Conservation (phyloP, 2,113 vertebrate genomes). For the Glaucomys volans region DNA sequence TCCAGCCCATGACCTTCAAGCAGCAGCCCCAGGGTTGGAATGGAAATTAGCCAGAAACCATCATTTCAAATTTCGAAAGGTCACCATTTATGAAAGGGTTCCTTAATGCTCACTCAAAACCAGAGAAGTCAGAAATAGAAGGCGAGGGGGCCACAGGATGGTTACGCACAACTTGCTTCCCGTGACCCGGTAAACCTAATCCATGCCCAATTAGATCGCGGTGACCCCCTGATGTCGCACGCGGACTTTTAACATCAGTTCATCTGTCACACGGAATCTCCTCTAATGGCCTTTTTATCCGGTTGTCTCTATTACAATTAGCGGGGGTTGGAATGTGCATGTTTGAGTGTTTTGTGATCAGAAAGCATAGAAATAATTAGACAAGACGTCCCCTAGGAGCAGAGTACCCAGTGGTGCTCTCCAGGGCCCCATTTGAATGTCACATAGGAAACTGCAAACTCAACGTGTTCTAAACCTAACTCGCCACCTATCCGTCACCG, state of each 20-base stretch:
- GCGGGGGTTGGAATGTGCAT: background rate
- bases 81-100: conserved; percentile 70
- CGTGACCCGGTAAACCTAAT: background rate
- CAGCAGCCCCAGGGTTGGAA: conserved; percentile 57
- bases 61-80: conserved; percentile 78
- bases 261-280: conserved; percentile 51
- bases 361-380: conserved; percentile 9
- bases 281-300: background rate
- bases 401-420: background rate
- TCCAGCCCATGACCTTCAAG: conserved; percentile 70
- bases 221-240: background rate
- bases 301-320: conserved; percentile 13
- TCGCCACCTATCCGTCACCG: background rate
- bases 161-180: background rate
- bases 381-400: background rate
- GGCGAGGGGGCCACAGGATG: background rate
- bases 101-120: conserved; percentile 26
- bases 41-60: conserved; percentile 74
- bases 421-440: background rate
- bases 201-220: background rate
- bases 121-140: conserved; percentile 43
- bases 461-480: background rate
- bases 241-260: conserved; percentile 36
- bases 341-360: conserved; percentile 16
- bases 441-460: background rate